Conservation (phyloP, 2,888 invertebrate species). For the Drosophila mettleri region DNA sequence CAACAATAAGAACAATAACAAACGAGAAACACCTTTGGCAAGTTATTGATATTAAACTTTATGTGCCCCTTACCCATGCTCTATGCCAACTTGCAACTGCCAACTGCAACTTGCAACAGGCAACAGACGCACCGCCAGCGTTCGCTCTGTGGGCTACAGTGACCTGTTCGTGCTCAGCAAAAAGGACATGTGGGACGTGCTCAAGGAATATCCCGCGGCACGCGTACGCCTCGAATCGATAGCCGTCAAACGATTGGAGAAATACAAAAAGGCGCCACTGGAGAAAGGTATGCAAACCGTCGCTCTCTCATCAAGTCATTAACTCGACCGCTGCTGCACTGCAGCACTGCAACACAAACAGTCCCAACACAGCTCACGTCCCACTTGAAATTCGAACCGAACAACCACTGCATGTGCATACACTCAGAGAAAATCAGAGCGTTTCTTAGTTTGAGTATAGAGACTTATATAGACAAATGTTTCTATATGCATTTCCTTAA, state of each 20-base stretch:
- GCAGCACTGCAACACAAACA: not conserved
- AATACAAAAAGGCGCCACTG: slow-evolving; percentile 97
- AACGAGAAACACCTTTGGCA: slow-evolving; percentile 20
- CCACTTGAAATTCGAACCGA: slow-evolving; percentile 25
- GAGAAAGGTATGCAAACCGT: slow-evolving; percentile 92
- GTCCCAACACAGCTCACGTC: not conserved
- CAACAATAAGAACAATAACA: slow-evolving; percentile 11
- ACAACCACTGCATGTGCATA: slow-evolving; percentile 1
- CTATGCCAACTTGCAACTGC: slow-evolving; percentile 46
- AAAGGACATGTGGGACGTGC: slow-evolving; percentile 99
- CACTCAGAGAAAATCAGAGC: slow-evolving; percentile 10
- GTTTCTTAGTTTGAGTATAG: not conserved
- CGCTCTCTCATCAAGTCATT: not conserved
- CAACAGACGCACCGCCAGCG: slow-evolving; percentile 98
- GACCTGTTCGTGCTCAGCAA: slow-evolving; percentile 99
- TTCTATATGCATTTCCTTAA: no score
- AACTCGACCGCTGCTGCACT: not conserved
- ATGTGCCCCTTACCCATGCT: slow-evolving; percentile 1
- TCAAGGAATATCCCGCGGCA: slow-evolving; percentile 97
- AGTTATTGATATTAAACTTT: slow-evolving; percentile 60
- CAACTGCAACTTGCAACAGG: slow-evolving; percentile 86
- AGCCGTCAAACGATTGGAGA: slow-evolving; percentile 98
- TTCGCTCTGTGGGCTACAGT: slow-evolving; percentile 98
- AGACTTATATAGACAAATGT: no score
- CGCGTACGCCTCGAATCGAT: slow-evolving; percentile 98